Percentiles rank a stretch among this genome's conserved stretches.
These are phyloP conservation scores for Hedychridium roseum DNA, from an alignment of 2,888 invertebrate species.

Conservation along the genomic window DNA sequence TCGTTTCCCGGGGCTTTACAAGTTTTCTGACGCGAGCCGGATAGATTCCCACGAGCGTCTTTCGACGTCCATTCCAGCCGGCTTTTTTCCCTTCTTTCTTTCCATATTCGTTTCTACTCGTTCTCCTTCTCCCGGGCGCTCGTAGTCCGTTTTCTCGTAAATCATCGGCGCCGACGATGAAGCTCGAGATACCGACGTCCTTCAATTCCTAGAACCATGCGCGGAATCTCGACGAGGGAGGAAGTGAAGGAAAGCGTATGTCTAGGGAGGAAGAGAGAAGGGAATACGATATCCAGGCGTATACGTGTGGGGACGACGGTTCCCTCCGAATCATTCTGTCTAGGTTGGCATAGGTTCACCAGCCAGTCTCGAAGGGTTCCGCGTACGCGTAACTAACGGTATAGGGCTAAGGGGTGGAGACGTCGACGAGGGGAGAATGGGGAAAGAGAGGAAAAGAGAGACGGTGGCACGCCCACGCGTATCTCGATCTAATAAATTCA, in stretches of 20 bases:
- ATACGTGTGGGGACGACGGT: no score
- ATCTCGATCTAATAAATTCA: conserved; percentile 65
- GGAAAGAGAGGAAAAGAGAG: conserved; percentile 28
- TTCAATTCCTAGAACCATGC: conserved; percentile 49
- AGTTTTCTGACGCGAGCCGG: no score
- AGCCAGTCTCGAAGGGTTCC: conserved; percentile 20
- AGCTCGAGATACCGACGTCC: conserved; percentile 45
- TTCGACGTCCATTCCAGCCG: neutral
- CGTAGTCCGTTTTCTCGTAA: conserved; percentile 29
- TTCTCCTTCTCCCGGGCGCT: neutral
- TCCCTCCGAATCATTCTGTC: no score
- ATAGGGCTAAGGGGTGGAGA: conserved; percentile 22
- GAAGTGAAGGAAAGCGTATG: no score
- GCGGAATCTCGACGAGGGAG: conserved; percentile 17
- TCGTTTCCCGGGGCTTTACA: neutral
- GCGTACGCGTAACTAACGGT: conserved; percentile 43
- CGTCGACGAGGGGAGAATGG: conserved; percentile 4
- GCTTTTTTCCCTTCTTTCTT: neutral
- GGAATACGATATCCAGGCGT: neutral
- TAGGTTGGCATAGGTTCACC: conserved; percentile 25
- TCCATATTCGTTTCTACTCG: neutral
- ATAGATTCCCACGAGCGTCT: neutral
- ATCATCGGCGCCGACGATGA: conserved; percentile 51
- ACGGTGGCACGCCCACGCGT: conserved; percentile 59
- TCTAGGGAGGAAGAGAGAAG: no score